These are phyloP conservation scores for Alosa sapidissima DNA, from an alignment of 2,797 vertebrate species.

Conservation along the genomic window DNA sequence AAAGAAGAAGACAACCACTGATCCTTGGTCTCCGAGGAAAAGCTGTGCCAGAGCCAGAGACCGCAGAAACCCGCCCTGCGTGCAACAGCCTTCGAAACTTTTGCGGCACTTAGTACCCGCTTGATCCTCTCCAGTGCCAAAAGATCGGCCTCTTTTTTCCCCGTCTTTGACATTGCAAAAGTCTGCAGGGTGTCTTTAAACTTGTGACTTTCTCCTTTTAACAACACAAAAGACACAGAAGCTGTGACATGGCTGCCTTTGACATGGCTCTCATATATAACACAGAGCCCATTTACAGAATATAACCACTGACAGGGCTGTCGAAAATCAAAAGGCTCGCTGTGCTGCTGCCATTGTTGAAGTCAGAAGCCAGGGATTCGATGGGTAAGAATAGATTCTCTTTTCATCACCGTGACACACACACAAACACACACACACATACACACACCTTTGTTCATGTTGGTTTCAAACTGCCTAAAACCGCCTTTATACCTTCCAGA, in stretches of 20 bases:
- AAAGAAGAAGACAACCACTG: background rate
- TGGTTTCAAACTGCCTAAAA: conserved; percentile 10
- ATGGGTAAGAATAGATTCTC: conserved; percentile 52
- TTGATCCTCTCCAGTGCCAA: conserved; percentile 43
- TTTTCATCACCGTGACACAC: conserved; percentile 46
- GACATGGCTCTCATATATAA: conserved; percentile 49
- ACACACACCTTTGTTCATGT: background rate
- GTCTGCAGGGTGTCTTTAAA: conserved; percentile 57
- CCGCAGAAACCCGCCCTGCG: background rate
- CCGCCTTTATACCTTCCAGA: conserved; percentile 8
- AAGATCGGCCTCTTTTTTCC: conserved; percentile 37
- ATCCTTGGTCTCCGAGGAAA: conserved; percentile 26
- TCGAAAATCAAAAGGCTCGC: conserved; percentile 57
- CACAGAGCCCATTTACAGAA: conserved; percentile 41
- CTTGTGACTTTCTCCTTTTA: conserved; percentile 40
- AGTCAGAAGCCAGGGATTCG: conserved; percentile 45
- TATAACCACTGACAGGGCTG: conserved; percentile 60
- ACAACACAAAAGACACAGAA: conserved; percentile 49
- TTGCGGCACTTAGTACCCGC: conserved; percentile 36
- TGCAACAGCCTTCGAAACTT: conserved; percentile 26
- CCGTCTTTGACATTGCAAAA: conserved; percentile 55
- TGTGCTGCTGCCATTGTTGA: conserved; percentile 30
- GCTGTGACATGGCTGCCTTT: conserved; percentile 51
- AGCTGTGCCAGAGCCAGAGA: conserved; percentile 8
- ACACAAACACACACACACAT: background rate